Evolutionary conservation across 2,113 vertebrate species (phyloP), one percentile per base, ranked within the genome.

Genomic region (Passer montanus): DNA sequence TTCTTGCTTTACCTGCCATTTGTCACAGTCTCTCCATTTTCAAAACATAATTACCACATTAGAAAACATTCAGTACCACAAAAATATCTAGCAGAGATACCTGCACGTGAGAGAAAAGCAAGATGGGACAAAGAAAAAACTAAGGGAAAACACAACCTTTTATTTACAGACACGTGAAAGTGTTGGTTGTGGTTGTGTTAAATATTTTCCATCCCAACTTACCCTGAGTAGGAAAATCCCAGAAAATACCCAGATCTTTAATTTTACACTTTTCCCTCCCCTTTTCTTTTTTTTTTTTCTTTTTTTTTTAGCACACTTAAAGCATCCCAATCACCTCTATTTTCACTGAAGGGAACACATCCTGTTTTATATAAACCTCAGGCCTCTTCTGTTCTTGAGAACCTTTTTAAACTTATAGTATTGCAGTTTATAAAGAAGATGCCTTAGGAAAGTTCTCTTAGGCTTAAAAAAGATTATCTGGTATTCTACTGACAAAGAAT

Each of bases 391-490:
- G 15, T 63, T 89, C 58, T 79, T 79, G 37, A 91, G 49, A 76
- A 2, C 7, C 13, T 49, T 79, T 96, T 90, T 58, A 39, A 73
- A 85, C 17, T 77, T 91, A 22, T 77, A 66, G 23, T 81, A 78
- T 41, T 59, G 33, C 53, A 35, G 13, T 86, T 85, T 87, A 75
- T 85, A 76, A 93, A 76, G 50, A 88, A 80, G 22, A 62, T 83
- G 75, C 50, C 53, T 73, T 58, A 77, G 41, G 49, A 87, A 87
- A 88, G 24, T 90, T 90, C 49, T 83, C 37, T 60, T 60, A 62
- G 58, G n/a, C 55, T 96, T 88, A 58, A 85, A 82, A 93, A 87
- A 69, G 44, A 69, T 91, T 83, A 66, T 93, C 75, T 87, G 78
- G 76, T 93, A 76, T 27, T 85, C 50, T 53, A 62, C 63, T 80